Percentiles rank a stretch among this genome's conserved stretches.
These are phyloP conservation scores for Aphodius sticticus DNA, from an alignment of 2,888 invertebrate genomes.

Conservation along the genomic window DNA sequence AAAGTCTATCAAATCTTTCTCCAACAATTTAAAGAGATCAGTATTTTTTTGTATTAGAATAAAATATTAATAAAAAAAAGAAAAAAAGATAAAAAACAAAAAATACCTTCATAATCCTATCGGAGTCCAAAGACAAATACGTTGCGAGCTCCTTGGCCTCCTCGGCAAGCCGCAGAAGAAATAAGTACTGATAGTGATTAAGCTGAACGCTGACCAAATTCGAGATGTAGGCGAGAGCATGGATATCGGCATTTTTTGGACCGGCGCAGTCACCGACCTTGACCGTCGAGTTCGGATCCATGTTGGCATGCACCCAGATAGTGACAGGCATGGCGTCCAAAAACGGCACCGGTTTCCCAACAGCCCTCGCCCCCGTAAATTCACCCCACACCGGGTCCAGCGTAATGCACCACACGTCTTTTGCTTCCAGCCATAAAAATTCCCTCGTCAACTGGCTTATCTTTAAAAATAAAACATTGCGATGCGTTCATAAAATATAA, in stretches of 20 bases:
- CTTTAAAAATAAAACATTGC: conserved; percentile 44
- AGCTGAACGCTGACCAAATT: conserved; percentile 89
- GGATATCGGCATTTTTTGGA: conserved; percentile 70
- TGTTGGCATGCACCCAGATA: conserved; percentile 75
- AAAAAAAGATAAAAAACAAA: not conserved
- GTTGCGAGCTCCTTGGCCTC: conserved; percentile 80
- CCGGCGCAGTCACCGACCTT: conserved; percentile 38
- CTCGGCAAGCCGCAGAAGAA: conserved; percentile 85
- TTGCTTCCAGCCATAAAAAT: conserved; percentile 81
- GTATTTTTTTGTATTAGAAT: not conserved
- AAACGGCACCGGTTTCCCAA: conserved; percentile 80
- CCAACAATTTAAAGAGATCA: too few species aligned
- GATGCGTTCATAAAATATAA: not conserved
- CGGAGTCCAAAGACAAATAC: conserved; percentile 80
- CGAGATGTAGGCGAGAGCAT: conserved; percentile 81
- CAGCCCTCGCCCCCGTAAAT: conserved; percentile 83
- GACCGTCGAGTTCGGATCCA: conserved; percentile 59
- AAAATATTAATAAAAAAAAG: conserved; percentile 9
- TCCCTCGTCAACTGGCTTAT: conserved; percentile 54
- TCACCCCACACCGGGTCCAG: conserved; percentile 94
- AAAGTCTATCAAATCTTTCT: too few species aligned
- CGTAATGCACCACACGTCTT: conserved; percentile 87
- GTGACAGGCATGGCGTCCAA: conserved; percentile 88
- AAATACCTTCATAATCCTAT: conserved; percentile 67
- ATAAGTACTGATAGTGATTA: conserved; percentile 93